Evolutionary conservation across 2,113 vertebrate species (phyloP).

Genomic region (Hippocampus barbouri): DNA sequence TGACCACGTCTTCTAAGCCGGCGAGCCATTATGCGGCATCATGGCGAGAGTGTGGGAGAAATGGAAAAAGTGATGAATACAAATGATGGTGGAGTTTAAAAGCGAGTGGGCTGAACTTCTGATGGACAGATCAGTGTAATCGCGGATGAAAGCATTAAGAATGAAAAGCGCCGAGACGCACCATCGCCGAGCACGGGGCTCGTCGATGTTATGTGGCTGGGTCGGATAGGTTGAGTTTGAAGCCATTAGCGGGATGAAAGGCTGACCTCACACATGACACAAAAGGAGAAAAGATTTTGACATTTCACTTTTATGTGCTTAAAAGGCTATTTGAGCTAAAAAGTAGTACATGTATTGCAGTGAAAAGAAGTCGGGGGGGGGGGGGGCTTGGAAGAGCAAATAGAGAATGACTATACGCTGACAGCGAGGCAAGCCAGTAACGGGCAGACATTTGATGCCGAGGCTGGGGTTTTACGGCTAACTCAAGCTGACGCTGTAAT

Average conservation of each 20-base stretch:
- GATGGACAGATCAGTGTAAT: slow-evolving; percentile 44
- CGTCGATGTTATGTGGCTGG: not conserved
- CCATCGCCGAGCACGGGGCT: not conserved
- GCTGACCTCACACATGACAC: slow-evolving; percentile 23
- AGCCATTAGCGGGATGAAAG: slow-evolving; percentile 42
- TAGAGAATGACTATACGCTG: slow-evolving; percentile 30
- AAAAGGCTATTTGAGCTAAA: slow-evolving; percentile 31
- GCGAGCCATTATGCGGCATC: slow-evolving; percentile 55
- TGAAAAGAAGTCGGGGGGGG: slow-evolving; percentile 26
- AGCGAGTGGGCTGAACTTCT: slow-evolving; percentile 44
- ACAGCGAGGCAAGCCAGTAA: slow-evolving; percentile 34
- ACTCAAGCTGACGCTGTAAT: slow-evolving; percentile 59
- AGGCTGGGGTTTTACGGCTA: slow-evolving; percentile 57
- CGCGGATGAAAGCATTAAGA: slow-evolving; percentile 42
- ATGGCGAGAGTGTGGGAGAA: slow-evolving; percentile 40
- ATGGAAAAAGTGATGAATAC: slow-evolving; percentile 58
- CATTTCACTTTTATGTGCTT: slow-evolving; percentile 33
- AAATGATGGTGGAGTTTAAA: slow-evolving; percentile 48
- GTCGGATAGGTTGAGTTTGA: slow-evolving; percentile 16
- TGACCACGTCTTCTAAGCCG: slow-evolving; percentile 45
- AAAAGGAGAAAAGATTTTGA: slow-evolving; percentile 30
- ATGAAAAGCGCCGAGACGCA: slow-evolving; percentile 27
- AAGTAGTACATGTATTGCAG: slow-evolving; percentile 30
- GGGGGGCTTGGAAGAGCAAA: slow-evolving; percentile 34
- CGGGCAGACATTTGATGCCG: slow-evolving; percentile 45